Conservation (phyloP, 2,113 vertebrate genomes). For the Vombatus ursinus region DNA sequence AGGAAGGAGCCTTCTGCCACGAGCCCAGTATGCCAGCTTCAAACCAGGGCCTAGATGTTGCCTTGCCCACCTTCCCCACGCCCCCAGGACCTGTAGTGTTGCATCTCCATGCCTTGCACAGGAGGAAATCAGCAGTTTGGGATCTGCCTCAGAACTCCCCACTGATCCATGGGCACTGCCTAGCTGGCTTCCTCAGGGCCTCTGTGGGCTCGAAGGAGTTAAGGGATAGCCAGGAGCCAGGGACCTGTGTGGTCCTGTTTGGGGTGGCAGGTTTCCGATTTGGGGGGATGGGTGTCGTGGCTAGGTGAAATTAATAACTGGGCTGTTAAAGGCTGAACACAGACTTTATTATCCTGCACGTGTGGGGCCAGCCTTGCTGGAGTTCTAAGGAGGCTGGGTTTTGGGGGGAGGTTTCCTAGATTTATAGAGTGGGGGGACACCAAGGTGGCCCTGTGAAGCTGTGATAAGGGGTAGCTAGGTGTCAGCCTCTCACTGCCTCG, state of each 20-base stretch:
- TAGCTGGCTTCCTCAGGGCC: neutral
- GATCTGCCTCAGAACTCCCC: neutral
- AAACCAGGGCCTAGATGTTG: neutral
- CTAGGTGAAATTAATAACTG: conserved; percentile 44
- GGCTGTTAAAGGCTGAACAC: neutral
- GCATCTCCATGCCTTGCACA: neutral
- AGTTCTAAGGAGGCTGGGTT: neutral
- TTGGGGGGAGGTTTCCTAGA: neutral
- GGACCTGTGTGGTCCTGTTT: conserved; percentile 35
- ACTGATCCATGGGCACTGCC: neutral
- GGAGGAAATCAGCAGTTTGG: neutral
- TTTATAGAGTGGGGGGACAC: neutral
- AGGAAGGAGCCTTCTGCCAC: neutral
- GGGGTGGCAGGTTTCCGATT: conserved; percentile 8
- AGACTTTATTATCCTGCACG: neutral
- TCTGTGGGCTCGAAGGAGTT: neutral
- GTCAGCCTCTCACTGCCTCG: too few relatives aligned
- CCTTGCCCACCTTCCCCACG: neutral
- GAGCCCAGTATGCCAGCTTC: neutral
- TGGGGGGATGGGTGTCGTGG: neutral
- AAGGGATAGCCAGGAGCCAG: neutral
- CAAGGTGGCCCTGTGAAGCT: neutral
- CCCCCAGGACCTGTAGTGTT: neutral
- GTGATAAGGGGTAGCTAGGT: neutral
- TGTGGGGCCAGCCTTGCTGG: neutral